Evolutionary conservation across 2,888 invertebrate genomes (phyloP).

Genomic region (Acanthosepion pharaonis): DNA sequence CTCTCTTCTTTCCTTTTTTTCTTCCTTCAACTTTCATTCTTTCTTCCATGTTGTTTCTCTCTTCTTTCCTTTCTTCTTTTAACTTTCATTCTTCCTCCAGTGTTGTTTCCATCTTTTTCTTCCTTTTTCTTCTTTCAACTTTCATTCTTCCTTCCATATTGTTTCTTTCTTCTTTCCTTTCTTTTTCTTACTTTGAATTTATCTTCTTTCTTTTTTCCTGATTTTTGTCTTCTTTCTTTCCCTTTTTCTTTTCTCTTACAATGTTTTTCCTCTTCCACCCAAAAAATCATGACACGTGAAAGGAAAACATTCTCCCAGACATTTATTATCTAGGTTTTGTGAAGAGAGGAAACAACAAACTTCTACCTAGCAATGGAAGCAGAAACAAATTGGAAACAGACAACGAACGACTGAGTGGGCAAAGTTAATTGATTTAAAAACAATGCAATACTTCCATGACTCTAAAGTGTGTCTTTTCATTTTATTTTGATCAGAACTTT

Average conservation of each 20-base stretch:
- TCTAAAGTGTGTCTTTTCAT: neutral
- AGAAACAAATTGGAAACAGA: neutral
- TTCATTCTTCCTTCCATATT: neutral
- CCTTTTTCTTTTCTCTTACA: neutral
- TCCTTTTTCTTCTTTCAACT: neutral
- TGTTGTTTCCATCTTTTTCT: neutral
- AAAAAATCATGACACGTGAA: neutral
- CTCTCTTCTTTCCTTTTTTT: neutral
- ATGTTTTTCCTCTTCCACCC: neutral
- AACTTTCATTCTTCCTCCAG: neutral
- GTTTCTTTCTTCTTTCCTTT: too few relatives aligned
- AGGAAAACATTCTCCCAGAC: neutral
- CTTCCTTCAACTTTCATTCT: neutral
- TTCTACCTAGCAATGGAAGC: neutral
- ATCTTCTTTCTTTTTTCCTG: neutral
- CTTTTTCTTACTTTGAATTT: neutral
- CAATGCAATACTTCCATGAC: neutral
- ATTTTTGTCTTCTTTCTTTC: neutral
- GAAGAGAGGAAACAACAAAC: neutral
- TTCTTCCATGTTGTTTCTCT: too few relatives aligned
- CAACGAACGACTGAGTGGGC: neutral
- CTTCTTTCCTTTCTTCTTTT: neutral
- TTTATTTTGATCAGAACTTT: neutral
- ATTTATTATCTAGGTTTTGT: neutral
- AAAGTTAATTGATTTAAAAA: slow-evolving; percentile 33